Base-by-base conservation (phyloP, 2,797 vertebrate genomes). In the Nyctalus aviator region DNA sequence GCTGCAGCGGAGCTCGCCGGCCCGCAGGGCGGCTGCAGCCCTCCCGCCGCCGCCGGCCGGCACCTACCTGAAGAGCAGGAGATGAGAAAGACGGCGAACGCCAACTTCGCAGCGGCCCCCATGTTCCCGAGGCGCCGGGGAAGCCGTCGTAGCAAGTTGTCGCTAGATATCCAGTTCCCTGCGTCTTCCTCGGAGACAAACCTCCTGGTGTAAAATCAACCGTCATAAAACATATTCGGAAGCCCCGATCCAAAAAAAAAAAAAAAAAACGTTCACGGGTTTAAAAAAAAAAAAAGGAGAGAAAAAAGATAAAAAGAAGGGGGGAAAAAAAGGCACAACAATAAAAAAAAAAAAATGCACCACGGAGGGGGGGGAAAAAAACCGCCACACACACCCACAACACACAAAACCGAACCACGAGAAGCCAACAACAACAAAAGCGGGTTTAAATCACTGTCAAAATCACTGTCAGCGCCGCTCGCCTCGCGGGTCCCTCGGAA, bases 41-140 rank as follows among this genome's bases (percentile, higher is more conserved):
- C 53, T 76, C 93, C 93, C 91, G 92, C 84, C 79, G 92, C 84
- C 79, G 44, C 84, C 53, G 79, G 91, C 93, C 85, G 81, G 79
- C 84, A 99, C 99, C 98, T 98, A 99, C 99, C 99, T 99, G 99
- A 99, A 98, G 99, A 99, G 96, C 99, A 99, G 93, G 99, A 99
- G 98, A 99, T 99, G 98, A 99, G 99, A 99, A 99, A 99, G 97
- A 99, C 99, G 95, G 99, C 99, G 79, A 99, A 99, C 98, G 99
- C 99, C 98, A 99, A 99, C 98, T 99, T 99, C 96, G 99, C 99
- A 98, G 99, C 99, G 98, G 99, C 99, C 99, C 99, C 99, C 99
- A 99, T 99, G 98, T 99, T 99, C 99, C 97, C 97, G 96, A 97
- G 13, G 97, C 96, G 97, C 98, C 97, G 96, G 92, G 93, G 95